Evolutionary conservation across 2,797 vertebrate species (phyloP), one percentile per base, ranked within the genome.

Genomic region (Phataginus tricuspis): DNA sequence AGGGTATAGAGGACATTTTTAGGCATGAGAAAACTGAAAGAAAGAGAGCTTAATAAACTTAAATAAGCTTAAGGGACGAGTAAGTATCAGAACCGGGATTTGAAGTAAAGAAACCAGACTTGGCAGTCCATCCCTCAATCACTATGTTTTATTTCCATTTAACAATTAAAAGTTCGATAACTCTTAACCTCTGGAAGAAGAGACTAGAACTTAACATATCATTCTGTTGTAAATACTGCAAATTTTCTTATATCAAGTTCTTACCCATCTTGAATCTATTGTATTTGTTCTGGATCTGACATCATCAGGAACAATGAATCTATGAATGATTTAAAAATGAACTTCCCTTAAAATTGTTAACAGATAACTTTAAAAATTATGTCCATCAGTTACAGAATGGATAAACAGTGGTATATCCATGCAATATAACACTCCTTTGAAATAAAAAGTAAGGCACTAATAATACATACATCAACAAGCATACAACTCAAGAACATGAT

Each of bases 81-180:
- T 59, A 27, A 78, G 57, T 15, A 34, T 19, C 16, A 89, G 39
- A 63, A 42, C 0, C 61, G 64, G 7, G 21, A 69, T 18, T 63
- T 42, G 10, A 69, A 78, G 7, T 2, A 19, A 91, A 72, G 10
- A 29, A 75, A 25, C 4, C 4, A 45, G 23, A 57, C 34, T 42
- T 45, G 34, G 6, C 1, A 23, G 10, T 21, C 7, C 0, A 10
- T 27, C 2, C 14, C 7, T 57, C 6, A 13, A 39, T 7, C 21
- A 37, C 16, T 16, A 2, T 16, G n/a, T 9, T 63, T 72, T 25
- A 31, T n/a, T 23, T 6, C 5, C 18, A 25, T 55, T 57, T 74
- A 49, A 66, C 39, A 39, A 72, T 59, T 19, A 64, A 39, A 57
- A 74, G 4, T 45, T 80, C 34, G 39, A 0, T 31, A 27, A 85